A percentile compares a stretch with the other conserved stretches of the same genome.
These are phyloP conservation scores for Galbula dea DNA, from an alignment of 2,113 vertebrate genomes.

Conservation along the genomic window DNA sequence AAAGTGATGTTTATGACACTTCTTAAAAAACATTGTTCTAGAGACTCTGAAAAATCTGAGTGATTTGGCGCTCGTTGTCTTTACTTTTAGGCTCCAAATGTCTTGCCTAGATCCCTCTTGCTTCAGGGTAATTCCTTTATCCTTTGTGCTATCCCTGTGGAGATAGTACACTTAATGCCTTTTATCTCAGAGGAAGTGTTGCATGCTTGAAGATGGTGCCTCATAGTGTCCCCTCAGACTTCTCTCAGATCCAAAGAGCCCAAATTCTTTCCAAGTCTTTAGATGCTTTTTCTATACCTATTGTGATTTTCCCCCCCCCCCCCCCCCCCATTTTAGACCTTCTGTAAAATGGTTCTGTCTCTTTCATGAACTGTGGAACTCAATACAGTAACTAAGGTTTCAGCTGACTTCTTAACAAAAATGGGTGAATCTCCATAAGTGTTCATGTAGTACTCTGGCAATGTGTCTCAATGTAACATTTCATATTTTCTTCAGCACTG, in stretches of 20 bases:
- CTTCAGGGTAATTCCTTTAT: background rate
- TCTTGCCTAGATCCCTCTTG: background rate
- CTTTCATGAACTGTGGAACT: background rate
- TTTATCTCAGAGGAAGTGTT: background rate
- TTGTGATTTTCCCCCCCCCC: background rate
- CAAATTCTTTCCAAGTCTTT: background rate
- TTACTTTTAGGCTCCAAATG: background rate
- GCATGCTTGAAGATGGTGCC: accelerated
- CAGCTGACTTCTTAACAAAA: background rate
- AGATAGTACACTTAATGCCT: background rate
- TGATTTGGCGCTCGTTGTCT: background rate
- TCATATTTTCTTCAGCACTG: background rate
- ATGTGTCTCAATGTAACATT: background rate
- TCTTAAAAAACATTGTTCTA: background rate
- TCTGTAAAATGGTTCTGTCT: background rate
- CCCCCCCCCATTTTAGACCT: background rate
- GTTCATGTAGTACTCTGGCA: background rate
- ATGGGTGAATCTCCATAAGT: background rate
- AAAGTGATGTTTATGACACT: background rate
- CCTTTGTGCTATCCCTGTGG: background rate
- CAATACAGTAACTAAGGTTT: background rate
- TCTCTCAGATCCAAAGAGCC: background rate
- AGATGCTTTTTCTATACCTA: background rate
- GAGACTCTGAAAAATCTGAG: background rate
- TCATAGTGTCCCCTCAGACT: background rate